Base-by-base conservation (phyloP, 2,797 vertebrate species). In the Phrynocephalus guinanensis region DNA sequence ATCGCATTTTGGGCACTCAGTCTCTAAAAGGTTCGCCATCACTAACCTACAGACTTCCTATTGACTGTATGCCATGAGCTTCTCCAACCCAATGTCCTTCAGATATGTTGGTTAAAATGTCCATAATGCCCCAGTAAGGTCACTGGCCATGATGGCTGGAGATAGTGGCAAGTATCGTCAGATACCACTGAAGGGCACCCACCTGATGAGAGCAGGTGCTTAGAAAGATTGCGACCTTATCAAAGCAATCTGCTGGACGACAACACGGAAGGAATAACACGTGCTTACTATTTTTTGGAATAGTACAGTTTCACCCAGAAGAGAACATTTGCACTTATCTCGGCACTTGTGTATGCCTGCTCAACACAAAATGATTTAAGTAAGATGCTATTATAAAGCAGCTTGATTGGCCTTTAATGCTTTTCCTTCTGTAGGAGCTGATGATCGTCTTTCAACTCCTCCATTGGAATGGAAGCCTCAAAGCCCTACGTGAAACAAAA, bases 361-460 rank as follows among this genome's bases (percentile, higher is more conserved):
- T 38, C 56, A 24, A 70, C 2, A 63, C 0, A 11, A 67, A 87
- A 63, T 38, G 30, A 44, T 66, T n/a, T 86, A 38, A 71, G 7
- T 83, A 11, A 72, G 52, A 10, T 76, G 11, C 52, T 6, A 10
- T 4, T 78, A 84, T 86, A 76, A 50, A 86, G 72, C 18, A 68
- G 15, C 22, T n/a, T 2, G 26, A 0, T 88, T 67, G 75, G n/a
- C 90, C 89, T 89, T 52, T 72, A 56, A 44, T 76, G 44, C 24
- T 76, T 76, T 2, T 24, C 24, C 9, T 48, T 76, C 90, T 95
- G 2, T 85, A 99, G 98, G 98, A 98, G 95, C 96, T 98, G 96
- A 99, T 98, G 98, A 98, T 98, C 68, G 93, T 98, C 91, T 99
- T 99, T 93, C 98, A 99, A 92, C 94, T 99, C 78, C 90, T 99